Percentiles rank a stretch among this genome's conserved stretches.
Conservation (phyloP, 1,140 invertebrate genomes). For the Zaprionus davidi region DNA sequence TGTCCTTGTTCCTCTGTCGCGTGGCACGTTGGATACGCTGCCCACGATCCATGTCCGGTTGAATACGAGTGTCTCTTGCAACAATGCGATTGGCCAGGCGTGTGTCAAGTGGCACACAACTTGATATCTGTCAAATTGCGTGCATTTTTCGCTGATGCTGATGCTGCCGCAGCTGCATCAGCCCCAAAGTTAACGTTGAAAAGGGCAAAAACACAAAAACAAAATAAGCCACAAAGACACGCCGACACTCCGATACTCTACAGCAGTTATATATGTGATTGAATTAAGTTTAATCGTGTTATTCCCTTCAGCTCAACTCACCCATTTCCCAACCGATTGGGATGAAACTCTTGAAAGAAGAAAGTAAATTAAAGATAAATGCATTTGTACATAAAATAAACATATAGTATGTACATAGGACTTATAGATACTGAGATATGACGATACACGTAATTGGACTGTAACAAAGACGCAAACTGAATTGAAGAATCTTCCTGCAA, state of each 20-base stretch:
- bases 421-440: too few relatives aligned
- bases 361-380: too few relatives aligned
- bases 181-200: conserved; percentile 5
- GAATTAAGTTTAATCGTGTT: not conserved
- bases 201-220: conserved; percentile 6
- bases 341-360: not conserved
- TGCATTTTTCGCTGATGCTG: conserved; percentile 43
- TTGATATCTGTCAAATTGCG: conserved; percentile 63
- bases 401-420: too few relatives aligned
- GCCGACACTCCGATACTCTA: not conserved
- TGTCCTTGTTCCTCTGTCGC: not conserved
- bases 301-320: not conserved
- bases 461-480: too few relatives aligned
- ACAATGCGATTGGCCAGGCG: conserved; percentile 47
- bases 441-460: too few relatives aligned
- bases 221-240: not conserved
- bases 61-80: conserved; percentile 23
- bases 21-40: not conserved
- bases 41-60: not conserved
- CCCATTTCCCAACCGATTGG: not conserved
- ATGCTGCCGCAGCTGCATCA: conserved; percentile 16
- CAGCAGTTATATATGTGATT: not conserved
- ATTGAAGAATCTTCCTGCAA: too few relatives aligned
- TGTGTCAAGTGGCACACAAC: conserved; percentile 60
- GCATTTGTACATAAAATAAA: too few relatives aligned